These are phyloP conservation scores for Scolopax mira DNA, from an alignment of 2,113 vertebrate genomes.

Conservation along the genomic window DNA sequence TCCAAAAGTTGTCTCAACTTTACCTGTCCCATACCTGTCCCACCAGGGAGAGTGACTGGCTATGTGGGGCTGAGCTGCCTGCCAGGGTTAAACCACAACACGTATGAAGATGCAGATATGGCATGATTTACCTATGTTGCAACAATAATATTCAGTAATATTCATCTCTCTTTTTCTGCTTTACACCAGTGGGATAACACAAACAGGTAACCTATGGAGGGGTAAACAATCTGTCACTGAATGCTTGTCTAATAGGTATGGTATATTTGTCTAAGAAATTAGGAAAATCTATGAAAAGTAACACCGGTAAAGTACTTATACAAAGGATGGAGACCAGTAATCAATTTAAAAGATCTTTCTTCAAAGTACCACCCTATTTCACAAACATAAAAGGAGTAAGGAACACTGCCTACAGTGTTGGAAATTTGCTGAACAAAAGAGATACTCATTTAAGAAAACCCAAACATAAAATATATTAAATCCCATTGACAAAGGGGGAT, in stretches of 20 bases:
- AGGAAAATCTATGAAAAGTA: not conserved
- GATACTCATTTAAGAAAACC: not conserved
- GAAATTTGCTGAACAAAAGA: slow-evolving; percentile 30
- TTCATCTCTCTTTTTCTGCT: not conserved
- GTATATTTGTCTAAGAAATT: not conserved
- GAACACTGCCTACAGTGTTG: not conserved
- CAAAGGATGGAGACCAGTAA: not conserved
- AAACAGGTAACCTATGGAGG: not conserved
- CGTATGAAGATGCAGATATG: not conserved
- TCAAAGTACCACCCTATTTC: not conserved
- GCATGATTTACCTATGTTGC: not conserved
- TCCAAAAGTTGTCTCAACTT: not conserved
- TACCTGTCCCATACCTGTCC: not conserved
- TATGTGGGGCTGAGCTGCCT: not conserved
- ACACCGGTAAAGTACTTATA: not conserved
- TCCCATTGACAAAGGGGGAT: not conserved
- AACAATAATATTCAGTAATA: not conserved
- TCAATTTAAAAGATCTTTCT: not conserved
- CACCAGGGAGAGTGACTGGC: rapidly evolving
- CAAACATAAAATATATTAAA: slow-evolving; percentile 17
- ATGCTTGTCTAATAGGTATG: not conserved
- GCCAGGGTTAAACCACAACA: not conserved
- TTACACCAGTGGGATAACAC: not conserved
- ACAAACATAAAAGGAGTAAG: not conserved
- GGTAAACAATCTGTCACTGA: not conserved